Conservation (phyloP, 2,888 invertebrate species). For the Drymonia ruficornis region DNA sequence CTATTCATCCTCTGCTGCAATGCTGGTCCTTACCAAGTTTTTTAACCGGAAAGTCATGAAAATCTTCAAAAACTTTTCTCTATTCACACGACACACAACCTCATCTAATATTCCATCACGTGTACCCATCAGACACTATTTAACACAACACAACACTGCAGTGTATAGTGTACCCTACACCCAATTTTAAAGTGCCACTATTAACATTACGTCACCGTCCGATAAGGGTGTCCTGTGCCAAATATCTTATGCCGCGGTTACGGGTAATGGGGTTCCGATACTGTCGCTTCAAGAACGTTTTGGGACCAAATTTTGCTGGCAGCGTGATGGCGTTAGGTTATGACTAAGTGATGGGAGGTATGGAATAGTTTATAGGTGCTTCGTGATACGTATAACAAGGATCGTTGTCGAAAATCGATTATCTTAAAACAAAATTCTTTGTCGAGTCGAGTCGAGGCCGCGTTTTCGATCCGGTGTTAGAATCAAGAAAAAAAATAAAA, state of each 20-base stretch:
- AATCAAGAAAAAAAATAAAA: too few species aligned
- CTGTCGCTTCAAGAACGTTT: conserved; percentile 17
- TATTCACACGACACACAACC: not conserved
- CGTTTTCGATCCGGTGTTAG: too few species aligned
- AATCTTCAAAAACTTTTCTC: too few species aligned
- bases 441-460: too few species aligned
- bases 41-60: too few species aligned
- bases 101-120: not conserved
- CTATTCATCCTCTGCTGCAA: too few species aligned
- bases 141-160: not conserved
- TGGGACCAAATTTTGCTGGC: conserved; percentile 20
- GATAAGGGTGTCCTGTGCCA: conserved; percentile 9
- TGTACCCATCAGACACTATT: not conserved
- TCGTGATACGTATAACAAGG: not conserved
- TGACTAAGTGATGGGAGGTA: not conserved
- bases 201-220: conserved; percentile 9
- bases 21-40: too few species aligned
- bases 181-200: conserved; percentile 11
- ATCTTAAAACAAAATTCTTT: too few species aligned
- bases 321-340: not conserved
- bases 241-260: conserved; percentile 26
- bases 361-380: not conserved
- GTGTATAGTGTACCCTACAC: not conserved
- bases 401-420: too few species aligned
- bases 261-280: conserved; percentile 25